These are phyloP conservation scores for Suncus etruscus DNA, from an alignment of 2,113 vertebrate genomes.

Conservation along the genomic window DNA sequence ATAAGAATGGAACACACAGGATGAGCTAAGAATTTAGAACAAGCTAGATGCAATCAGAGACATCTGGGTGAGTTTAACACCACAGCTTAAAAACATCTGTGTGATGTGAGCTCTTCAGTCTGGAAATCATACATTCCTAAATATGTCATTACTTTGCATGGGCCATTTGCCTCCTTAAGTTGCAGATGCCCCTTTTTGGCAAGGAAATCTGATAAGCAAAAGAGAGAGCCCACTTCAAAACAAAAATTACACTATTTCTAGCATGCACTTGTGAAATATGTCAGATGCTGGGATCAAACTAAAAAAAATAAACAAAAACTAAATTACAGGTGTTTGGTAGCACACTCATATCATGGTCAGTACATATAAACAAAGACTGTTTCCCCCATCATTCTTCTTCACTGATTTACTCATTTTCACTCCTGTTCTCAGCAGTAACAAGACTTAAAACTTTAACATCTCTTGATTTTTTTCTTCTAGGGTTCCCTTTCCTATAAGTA, in stretches of 20 bases:
- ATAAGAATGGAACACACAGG: slow-evolving; percentile 69
- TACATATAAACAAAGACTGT: not conserved
- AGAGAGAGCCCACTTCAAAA: slow-evolving; percentile 14
- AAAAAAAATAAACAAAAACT: not conserved
- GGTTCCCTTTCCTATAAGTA: not conserved
- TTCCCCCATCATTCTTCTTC: not conserved
- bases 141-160: slow-evolving; percentile 46
- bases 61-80: slow-evolving; percentile 75
- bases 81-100: slow-evolving; percentile 75
- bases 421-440: not conserved
- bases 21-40: slow-evolving; percentile 60
- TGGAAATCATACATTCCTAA: slow-evolving; percentile 70
- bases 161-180: slow-evolving; percentile 63
- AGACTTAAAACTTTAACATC: not conserved
- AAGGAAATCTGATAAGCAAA: slow-evolving; percentile 59
- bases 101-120: slow-evolving; percentile 55
- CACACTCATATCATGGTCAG: not conserved
- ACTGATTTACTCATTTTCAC: not conserved
- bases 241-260: slow-evolving; percentile 40
- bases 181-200: slow-evolving; percentile 63
- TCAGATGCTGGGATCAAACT: not conserved
- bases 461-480: not conserved
- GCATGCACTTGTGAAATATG: not conserved
- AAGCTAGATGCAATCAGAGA: slow-evolving; percentile 73
- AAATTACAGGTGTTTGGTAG: not conserved